Conservation (phyloP, 2,113 vertebrate species). For the Neomonachus schauinslandi region DNA sequence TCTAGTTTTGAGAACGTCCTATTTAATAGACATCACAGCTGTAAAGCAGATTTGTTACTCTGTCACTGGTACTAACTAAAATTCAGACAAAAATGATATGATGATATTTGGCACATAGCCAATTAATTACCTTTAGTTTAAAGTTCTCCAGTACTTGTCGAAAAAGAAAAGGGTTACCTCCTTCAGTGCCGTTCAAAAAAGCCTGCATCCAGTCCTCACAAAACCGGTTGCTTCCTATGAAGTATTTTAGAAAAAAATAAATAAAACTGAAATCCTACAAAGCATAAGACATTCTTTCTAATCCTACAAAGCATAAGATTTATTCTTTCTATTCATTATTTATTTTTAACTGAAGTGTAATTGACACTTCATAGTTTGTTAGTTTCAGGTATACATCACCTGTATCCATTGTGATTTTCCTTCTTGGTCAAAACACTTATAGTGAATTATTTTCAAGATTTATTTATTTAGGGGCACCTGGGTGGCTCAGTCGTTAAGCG, state of each 20-base stretch:
- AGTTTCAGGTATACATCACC: not conserved
- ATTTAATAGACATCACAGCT: conserved; percentile 1
- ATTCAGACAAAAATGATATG: not conserved
- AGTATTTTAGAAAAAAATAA: conserved; percentile 46
- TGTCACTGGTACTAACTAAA: conserved; percentile 27
- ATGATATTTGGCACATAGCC: not conserved
- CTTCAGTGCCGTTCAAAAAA: conserved; percentile 93
- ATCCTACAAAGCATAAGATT: conserved; percentile 3
- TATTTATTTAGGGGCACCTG: not conserved
- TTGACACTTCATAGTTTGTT: not conserved
- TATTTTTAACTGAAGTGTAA: conserved; percentile 4
- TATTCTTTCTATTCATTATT: not conserved
- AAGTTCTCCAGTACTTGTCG: conserved; percentile 98
- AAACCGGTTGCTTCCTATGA: conserved; percentile 94
- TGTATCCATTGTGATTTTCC: not conserved
- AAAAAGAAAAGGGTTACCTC: conserved; percentile 96
- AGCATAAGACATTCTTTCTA: not conserved
- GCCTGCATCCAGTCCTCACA: conserved; percentile 97
- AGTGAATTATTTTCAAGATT: not conserved
- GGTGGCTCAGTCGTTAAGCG: no score
- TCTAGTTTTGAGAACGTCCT: not conserved
- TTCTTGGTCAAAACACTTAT: not conserved
- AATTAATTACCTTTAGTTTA: conserved; percentile 95
- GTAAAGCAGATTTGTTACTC: not conserved
- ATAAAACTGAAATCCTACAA: conserved; percentile 38